phyloP scores from a whole-genome alignment of 2,113 vertebrate species.

The Cranoglanis bouderius region DNA sequence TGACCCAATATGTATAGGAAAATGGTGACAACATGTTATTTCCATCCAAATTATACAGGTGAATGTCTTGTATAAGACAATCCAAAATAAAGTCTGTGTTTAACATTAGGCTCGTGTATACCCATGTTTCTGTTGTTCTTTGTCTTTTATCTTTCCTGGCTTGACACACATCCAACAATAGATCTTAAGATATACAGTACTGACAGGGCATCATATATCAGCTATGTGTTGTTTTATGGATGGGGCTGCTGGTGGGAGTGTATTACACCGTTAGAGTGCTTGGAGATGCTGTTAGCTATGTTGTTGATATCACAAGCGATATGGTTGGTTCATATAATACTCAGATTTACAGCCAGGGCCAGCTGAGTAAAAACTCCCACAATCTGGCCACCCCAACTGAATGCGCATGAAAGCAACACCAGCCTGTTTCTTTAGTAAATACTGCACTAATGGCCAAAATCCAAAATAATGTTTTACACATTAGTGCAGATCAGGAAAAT shows the following conservation, averaged over 20 bases:
- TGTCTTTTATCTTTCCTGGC: background rate
- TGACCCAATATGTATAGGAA: conserved; percentile 4
- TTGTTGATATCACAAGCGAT: conserved; percentile 27
- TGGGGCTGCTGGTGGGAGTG: conserved; percentile 55
- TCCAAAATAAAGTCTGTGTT: background rate
- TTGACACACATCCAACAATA: conserved; percentile 33
- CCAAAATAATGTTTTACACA: conserved; percentile 24
- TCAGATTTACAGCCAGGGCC: conserved; percentile 25
- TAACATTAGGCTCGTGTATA: background rate
- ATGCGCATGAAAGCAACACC: background rate
- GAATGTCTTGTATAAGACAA: background rate
- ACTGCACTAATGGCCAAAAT: background rate
- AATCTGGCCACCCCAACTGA: conserved; percentile 12
- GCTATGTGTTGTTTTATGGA: conserved; percentile 50
- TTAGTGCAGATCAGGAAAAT: conserved; percentile 20
- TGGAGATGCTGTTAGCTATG: conserved; percentile 11
- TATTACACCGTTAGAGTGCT: conserved; percentile 39
- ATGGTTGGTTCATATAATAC: conserved; percentile 24
- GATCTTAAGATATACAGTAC: conserved; percentile 61
- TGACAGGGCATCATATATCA: conserved; percentile 58
- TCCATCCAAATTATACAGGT: background rate
- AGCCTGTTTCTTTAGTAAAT: conserved; percentile 7
- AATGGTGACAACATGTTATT: background rate
- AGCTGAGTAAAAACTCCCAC: conserved; percentile 27
- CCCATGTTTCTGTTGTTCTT: background rate